Conservation (phyloP, 2,113 vertebrate species). For the Brienomyrus longianalis region DNA sequence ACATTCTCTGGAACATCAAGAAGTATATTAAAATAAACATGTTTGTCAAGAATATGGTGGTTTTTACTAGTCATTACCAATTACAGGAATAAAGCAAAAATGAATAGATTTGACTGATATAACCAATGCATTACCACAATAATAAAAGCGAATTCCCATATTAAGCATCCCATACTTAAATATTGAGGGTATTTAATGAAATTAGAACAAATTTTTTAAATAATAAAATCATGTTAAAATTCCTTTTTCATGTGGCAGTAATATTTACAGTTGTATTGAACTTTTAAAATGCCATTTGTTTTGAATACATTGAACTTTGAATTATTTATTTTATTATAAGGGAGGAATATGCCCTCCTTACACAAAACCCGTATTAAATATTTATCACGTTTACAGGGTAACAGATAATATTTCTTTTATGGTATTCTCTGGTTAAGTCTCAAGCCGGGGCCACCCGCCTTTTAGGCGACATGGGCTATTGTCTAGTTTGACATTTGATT, state of each 20-base stretch:
- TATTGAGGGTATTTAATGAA: background rate
- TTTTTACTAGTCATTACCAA: background rate
- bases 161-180: background rate
- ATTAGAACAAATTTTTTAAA: background rate
- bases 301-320: background rate
- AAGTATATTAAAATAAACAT: background rate
- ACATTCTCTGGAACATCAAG: background rate
- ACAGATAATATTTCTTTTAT: background rate
- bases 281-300: background rate
- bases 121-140: background rate
- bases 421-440: background rate
- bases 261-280: background rate
- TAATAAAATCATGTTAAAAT: background rate
- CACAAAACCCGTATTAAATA: background rate
- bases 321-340: background rate
- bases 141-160: background rate
- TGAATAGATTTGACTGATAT: background rate
- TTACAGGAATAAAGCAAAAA: background rate
- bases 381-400: background rate
- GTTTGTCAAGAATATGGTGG: background rate
- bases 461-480: background rate
- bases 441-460: background rate
- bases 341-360: background rate
- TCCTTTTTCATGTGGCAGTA: background rate
- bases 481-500: background rate